Base-by-base conservation (phyloP, 2,888 invertebrate species). In the Belgica antarctica region DNA sequence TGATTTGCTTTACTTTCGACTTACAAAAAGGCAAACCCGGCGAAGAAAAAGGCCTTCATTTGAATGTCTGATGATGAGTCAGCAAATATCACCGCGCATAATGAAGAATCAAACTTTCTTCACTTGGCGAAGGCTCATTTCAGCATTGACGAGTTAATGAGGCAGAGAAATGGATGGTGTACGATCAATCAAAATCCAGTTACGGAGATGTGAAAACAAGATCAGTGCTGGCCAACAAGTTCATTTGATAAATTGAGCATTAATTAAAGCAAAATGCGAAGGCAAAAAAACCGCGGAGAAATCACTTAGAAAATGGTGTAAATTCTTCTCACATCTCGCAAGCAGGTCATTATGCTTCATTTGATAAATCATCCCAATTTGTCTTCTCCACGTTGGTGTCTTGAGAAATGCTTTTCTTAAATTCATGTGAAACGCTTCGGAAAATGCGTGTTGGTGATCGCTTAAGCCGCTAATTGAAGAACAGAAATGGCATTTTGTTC, bases 231-330 rank as follows among this genome's bases (percentile, higher is more conserved):
- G 17, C 12, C 34, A 41, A 65, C 63, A 65, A 65, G 63, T 65
- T 65, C 63, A 41, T 41, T 65, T 46, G 46, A 62, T 25, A 46
- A 65, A 65, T 62, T 62, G 62, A 62, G 36, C 36, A 36, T 65
- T 65, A 65, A 65, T 65, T 65, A 65, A 65, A 46, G 34, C 27
- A 5, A 36, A 65, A 17, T n/a, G 8, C n/a, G 22, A 22, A 61
- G n/a, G 61, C 4, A 61, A 61, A 27, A 61, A 1, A 3, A 7
- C 4, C 12, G 22, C 61, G 27, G 22, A 62, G 31, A 28, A 19
- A 41, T 41, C 41, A n/a, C 41, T 41, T 15, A 41, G n/a, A n/a
- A 2, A n/a, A 52, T 22, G 7, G 7, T 46, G 46, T 15, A 5
- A 46, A 46, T 4, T 46, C 46, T 46, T 46, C 34, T 46, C 46